A percentile compares a stretch with the other conserved stretches of the same genome.
Evolutionary conservation across 2,113 vertebrate species (phyloP).

Genomic region (Chaetura pelagica): DNA sequence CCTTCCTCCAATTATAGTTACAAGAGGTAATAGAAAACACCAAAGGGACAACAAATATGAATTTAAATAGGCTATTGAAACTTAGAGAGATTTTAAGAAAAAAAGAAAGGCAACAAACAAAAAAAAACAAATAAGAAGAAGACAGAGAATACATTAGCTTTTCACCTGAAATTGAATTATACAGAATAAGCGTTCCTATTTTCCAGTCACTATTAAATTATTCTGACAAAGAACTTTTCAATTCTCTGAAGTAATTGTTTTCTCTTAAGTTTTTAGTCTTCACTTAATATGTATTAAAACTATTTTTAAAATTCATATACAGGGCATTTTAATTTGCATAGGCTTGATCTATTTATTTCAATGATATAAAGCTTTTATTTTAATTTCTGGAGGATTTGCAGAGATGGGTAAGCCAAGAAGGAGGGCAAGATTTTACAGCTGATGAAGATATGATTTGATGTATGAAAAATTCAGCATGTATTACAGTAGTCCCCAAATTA

Average conservation of each 20-base stretch:
- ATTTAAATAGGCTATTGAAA: constrained; percentile 8
- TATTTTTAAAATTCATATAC: background rate
- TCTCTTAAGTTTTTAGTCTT: background rate
- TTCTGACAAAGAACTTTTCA: background rate
- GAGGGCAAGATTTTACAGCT: background rate
- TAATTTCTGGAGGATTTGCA: background rate
- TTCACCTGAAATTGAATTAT: background rate
- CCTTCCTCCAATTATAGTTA: background rate
- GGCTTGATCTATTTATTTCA: background rate
- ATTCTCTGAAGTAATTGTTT: background rate
- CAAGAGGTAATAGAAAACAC: background rate
- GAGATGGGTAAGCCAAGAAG: background rate
- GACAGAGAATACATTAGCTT: background rate
- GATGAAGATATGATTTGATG: background rate
- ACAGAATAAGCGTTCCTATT: background rate
- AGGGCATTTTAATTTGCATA: background rate
- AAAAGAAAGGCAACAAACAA: background rate
- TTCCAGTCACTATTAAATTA: background rate
- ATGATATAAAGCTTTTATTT: background rate
- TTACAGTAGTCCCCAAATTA: background rate
- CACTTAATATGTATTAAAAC: background rate
- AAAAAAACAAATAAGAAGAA: no score
- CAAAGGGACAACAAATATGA: background rate
- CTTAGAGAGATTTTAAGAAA: background rate
- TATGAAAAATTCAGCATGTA: background rate